Evolutionary conservation across 2,113 vertebrate species (phyloP), one percentile per base, ranked within the genome.

Genomic region (Notothenia coriiceps): DNA sequence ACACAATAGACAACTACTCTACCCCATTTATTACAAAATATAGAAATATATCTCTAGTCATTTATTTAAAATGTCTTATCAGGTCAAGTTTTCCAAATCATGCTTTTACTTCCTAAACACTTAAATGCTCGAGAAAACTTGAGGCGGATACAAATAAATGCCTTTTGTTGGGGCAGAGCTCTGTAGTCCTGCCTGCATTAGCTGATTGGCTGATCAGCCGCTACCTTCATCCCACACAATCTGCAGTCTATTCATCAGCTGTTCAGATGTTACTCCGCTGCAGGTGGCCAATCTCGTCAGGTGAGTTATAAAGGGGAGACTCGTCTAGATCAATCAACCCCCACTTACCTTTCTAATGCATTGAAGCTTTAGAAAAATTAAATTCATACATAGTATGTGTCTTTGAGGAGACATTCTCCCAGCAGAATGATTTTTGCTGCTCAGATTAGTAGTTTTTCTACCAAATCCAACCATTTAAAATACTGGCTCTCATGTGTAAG

Each of bases 161-260:
- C 15, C 22, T n/a, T 75, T 22, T 49, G n/a, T 54, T 47, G 44
- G 63, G 14, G 18, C 8, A 20, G 40, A 55, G 51, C 40, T 54
- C 49, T 66, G 3, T 33, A 12, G 61, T 59, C 2, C 2, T 6
- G 11, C 33, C 43, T 47, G 43, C 46, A 49, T 66, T 70, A 52
- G 15, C 63, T 64, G 66, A 64, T 33, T 69, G 46, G 33, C 33
- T 29, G 29, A 60, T 33, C 83, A 54, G 52, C 43, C 67, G 40
- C 77, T 72, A 29, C 54, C 70, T 72, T 74, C 44, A 46, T 69
- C 52, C 25, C 10, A 17, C 54, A 54, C 47, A 77, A 71, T 80
- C 79, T 75, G 47, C 0, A 6, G 15, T 15, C 4, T 57, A 47
- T 66, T 74, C 59, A 22, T 73, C 73, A 35, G 46, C 18, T 57